These are phyloP conservation scores for Pipistrellus pygmaeus DNA, from an alignment of 2,797 vertebrate genomes.

Conservation along the genomic window DNA sequence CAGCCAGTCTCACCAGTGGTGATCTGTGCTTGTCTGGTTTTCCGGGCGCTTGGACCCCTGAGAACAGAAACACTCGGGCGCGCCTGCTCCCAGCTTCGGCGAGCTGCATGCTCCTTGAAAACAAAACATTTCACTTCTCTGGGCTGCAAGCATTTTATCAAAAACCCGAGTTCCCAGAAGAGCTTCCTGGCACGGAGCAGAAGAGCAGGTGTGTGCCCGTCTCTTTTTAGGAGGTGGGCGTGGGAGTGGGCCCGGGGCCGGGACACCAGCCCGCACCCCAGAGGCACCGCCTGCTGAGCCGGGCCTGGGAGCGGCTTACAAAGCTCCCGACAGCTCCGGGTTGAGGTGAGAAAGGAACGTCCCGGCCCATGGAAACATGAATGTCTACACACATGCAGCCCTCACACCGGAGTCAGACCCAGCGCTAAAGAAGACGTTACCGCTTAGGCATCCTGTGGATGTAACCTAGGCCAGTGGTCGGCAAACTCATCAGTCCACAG, in stretches of 20 bases:
- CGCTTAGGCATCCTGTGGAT: background rate
- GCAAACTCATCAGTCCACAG: no score
- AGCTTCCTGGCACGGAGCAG: background rate
- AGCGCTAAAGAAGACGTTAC: background rate
- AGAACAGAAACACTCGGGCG: background rate
- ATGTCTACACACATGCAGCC: background rate
- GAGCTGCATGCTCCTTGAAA: background rate
- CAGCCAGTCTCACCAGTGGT: background rate
- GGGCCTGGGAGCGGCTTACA: background rate
- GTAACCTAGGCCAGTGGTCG: background rate
- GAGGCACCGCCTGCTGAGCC: background rate
- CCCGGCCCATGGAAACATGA: background rate
- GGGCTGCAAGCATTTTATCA: background rate
- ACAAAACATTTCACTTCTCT: background rate
- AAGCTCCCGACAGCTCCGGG: background rate
- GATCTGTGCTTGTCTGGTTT: background rate
- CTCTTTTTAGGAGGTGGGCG: background rate
- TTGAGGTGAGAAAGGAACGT: background rate
- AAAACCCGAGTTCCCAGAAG: background rate
- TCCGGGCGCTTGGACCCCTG: background rate
- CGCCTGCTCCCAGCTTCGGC: background rate
- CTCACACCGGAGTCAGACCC: background rate
- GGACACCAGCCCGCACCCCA: rapidly evolving
- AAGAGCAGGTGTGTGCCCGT: background rate
- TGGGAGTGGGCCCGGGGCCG: background rate